phyloP scores from a whole-genome alignment of 2,888 invertebrate genomes.

The Drosophila conformis region DNA sequence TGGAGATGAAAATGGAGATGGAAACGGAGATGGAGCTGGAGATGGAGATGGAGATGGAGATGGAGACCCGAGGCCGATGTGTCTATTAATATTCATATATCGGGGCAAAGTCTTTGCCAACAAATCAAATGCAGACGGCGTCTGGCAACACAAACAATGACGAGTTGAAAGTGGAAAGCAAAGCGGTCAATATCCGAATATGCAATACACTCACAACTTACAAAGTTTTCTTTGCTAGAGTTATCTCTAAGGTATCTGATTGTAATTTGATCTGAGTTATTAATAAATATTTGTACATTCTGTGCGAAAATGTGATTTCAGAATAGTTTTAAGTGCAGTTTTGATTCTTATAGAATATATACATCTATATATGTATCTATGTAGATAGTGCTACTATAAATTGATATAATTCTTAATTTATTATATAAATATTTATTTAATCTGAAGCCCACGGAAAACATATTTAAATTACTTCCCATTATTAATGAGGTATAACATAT shows the following conservation, averaged over 20 bases:
- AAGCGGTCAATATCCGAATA: background rate
- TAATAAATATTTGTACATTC: background rate
- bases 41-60: background rate
- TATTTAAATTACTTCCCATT: background rate
- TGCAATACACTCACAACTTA: conserved; percentile 16
- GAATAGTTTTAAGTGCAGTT: background rate
- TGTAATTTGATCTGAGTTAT: background rate
- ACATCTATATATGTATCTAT: too few relatives aligned
- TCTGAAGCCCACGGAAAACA: background rate
- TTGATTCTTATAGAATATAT: too few relatives aligned
- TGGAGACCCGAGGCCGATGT: conserved; percentile 43
- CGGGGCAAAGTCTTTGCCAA: conserved; percentile 57
- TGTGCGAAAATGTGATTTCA: background rate
- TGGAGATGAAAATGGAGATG: background rate
- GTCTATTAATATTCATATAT: conserved; percentile 79
- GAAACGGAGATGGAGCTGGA: background rate
- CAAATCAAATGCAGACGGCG: conserved; percentile 73
- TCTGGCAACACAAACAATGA: conserved; percentile 64
- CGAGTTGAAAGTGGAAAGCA: background rate
- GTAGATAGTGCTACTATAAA: background rate
- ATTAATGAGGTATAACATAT: background rate
- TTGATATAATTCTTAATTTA: background rate
- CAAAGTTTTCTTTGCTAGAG: background rate
- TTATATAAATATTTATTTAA: background rate
- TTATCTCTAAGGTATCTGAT: background rate